phyloP scores from a whole-genome alignment of 2,888 invertebrate genomes.

The Carcina quercana region DNA sequence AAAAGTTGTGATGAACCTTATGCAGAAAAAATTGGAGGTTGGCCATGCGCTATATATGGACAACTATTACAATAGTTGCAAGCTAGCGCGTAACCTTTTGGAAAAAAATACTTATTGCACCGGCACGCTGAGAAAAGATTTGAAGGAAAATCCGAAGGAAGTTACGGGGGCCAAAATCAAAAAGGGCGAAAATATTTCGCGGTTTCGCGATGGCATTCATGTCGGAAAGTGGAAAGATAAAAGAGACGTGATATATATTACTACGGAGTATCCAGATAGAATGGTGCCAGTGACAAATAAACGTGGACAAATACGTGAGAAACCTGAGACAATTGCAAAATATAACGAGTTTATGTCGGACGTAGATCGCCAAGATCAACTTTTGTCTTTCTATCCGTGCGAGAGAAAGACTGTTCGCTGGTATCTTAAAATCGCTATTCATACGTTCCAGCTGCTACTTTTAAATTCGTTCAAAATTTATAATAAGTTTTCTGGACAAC shows the following conservation, averaged over 20 bases:
- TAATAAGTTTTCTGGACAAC: conserved; percentile 1
- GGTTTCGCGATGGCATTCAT: conserved; percentile 8
- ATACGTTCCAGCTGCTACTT: conserved; percentile 5
- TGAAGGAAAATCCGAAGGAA: conserved; percentile 22
- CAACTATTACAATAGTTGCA: conserved; percentile 8
- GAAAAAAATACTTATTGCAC: conserved; percentile 21
- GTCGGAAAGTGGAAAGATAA: conserved; percentile 16
- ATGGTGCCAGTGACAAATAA: conserved; percentile 16
- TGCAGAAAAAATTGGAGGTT: conserved; percentile 1
- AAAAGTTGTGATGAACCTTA: conserved; percentile 7
- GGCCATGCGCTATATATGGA: conserved; percentile 9
- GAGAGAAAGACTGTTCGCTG: conserved; percentile 19
- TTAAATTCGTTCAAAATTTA: conserved; percentile 1
- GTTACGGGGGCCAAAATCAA: conserved; percentile 12
- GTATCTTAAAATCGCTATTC: conserved; percentile 17
- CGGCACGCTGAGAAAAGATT: conserved; percentile 30
- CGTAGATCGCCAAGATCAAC: conserved; percentile 18
- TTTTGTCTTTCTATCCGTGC: conserved; percentile 17
- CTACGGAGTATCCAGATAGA: conserved; percentile 13
- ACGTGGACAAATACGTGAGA: conserved; percentile 12
- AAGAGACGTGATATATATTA: conserved; percentile 15
- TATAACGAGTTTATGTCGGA: conserved; percentile 20
- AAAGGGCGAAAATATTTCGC: conserved; percentile 23
- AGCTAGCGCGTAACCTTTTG: conserved; percentile 3
- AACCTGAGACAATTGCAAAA: conserved; percentile 15